Percentiles rank a stretch among this genome's conserved stretches.
These are phyloP conservation scores for Mycalesis mineus DNA, from an alignment of 2,888 invertebrate species.

Conservation along the genomic window DNA sequence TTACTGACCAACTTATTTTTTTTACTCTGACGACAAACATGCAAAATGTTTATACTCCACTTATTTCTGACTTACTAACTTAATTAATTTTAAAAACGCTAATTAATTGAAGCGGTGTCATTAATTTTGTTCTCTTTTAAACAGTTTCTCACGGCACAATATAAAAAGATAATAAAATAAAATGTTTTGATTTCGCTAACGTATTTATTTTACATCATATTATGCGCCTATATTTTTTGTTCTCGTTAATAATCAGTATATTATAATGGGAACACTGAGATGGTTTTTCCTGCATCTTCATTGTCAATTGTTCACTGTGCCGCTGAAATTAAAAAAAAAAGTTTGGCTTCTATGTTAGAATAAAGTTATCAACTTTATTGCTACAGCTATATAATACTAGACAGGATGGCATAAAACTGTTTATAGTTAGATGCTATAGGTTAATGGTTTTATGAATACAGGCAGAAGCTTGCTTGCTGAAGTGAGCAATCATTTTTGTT, in stretches of 20 bases:
- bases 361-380: constrained; percentile 36
- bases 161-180: not conserved
- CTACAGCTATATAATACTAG: constrained; percentile 24
- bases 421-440: constrained; percentile 30
- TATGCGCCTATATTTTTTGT: too few species aligned
- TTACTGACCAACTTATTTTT: too few species aligned
- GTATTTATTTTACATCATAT: too few species aligned
- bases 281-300: not conserved
- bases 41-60: not conserved
- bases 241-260: too few species aligned
- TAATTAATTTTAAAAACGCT: not conserved
- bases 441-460: constrained; percentile 33
- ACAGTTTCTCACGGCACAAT: not conserved
- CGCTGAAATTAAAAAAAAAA: not conserved
- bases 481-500: constrained; percentile 7
- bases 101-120: constrained; percentile 4
- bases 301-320: not conserved
- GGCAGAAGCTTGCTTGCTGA: constrained; percentile 10
- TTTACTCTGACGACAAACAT: not conserved
- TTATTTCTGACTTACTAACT: not conserved
- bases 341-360: constrained; percentile 32
- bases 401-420: constrained; percentile 37
- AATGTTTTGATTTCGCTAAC: not conserved
- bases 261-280: not conserved
- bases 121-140: not conserved